Base-by-base conservation (phyloP, 1,140 invertebrate genomes). In the Linepithema humile region DNA sequence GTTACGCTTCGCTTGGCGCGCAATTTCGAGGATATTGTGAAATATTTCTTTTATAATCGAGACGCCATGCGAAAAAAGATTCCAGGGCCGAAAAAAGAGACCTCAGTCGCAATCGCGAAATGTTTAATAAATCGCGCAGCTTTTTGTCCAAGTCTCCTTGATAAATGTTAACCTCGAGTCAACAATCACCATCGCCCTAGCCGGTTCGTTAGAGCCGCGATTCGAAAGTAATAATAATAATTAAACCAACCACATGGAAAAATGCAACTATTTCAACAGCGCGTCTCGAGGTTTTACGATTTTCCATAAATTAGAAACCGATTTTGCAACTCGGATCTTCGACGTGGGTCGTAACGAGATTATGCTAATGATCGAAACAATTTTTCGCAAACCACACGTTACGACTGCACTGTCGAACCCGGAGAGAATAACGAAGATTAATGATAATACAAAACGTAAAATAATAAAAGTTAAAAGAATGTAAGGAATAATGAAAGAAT, bases 1-100 rank as follows among this genome's bases (percentile, higher is more conserved):
- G 88, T 59, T 45, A 80, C 78, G 88, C 77, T 72, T 62, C 65
- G 77, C 45, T 70, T 83, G 32, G n/a, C 12, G 20, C 17, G 15
- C 38, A 80, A 88, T 87, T 88, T 88, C 26, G 48, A 57, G 50
- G 32, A 50, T 82, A 77, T 89, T 86, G 70, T 75, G 75, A 89
- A 89, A 89, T 64, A 50, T 23, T 3, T 1, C 53, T 23, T 53
- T 43, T 69, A 73, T n/a, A 20, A 26, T 45, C 40, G 55, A 45
- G 35, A 83, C 50, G 40, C n/a, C 60, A 23, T 10, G 40, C 6
- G 32, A 40, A 74, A 60, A 80, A 67, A 50, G 17, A 1, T 20
- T 53, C 23, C 15, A 38, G 5, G 32, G 15, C 23, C 10, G 53
- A 35, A n/a, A 20, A 32, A 60, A 26, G 40, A 2, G 5, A 9